Conservation (phyloP, 2,888 invertebrate species). For the Lycocerus yunnanus region DNA sequence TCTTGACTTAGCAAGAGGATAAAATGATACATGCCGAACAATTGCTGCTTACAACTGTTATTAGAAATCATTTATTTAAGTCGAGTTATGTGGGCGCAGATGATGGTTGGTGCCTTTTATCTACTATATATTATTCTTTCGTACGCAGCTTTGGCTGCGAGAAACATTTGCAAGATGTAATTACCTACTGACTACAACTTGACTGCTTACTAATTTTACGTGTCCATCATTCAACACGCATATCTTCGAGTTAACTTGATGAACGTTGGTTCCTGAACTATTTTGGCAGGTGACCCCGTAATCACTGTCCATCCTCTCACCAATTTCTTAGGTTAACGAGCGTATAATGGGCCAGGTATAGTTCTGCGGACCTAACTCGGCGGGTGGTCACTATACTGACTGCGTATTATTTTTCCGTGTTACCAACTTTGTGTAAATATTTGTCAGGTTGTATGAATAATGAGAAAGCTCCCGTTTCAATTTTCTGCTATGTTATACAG, state of each 20-base stretch:
- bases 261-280: slow-evolving; percentile 37
- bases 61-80: not conserved
- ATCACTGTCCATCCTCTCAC: slow-evolving; percentile 41
- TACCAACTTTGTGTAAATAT: slow-evolving; percentile 48
- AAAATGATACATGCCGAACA: not conserved
- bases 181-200: slow-evolving; percentile 16
- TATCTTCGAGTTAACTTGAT: slow-evolving; percentile 23
- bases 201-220: slow-evolving; percentile 14
- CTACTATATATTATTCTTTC: slow-evolving; percentile 6
- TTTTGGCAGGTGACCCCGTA: slow-evolving; percentile 42
- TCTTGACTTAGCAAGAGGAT: not conserved
- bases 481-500: slow-evolving; percentile 34
- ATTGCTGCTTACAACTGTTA: not conserved
- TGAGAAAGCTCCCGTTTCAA: slow-evolving; percentile 48
- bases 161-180: slow-evolving; percentile 13
- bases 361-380: slow-evolving; percentile 39
- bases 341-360: slow-evolving; percentile 43
- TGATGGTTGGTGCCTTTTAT: slow-evolving; percentile 31
- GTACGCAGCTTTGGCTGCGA: slow-evolving; percentile 12
- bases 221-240: slow-evolving; percentile 38
- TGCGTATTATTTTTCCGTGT: slow-evolving; percentile 37
- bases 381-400: slow-evolving; percentile 40
- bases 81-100: slow-evolving; percentile 35
- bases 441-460: slow-evolving; percentile 48
- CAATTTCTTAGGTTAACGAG: slow-evolving; percentile 44